phyloP scores from a whole-genome alignment of 2,113 vertebrate genomes.

The Rattus rattus region DNA sequence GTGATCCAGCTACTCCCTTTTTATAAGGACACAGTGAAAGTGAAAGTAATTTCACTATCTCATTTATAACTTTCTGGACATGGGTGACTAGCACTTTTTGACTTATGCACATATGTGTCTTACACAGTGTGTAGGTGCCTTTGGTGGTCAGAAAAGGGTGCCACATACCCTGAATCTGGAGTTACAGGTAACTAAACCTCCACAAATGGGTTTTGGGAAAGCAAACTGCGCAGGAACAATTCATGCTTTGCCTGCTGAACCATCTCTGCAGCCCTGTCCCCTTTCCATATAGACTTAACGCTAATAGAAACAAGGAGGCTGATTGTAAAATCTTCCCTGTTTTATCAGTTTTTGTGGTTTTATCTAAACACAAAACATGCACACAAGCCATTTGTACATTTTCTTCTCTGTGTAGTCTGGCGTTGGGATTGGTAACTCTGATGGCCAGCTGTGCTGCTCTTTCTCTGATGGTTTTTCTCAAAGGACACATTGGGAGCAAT shows the following conservation, averaged over 20 bases:
- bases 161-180: background rate
- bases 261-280: background rate
- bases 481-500: no score
- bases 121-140: background rate
- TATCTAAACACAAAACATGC: no score
- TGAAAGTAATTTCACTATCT: no score
- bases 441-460: no score
- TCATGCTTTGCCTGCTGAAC: background rate
- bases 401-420: no score
- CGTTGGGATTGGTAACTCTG: no score
- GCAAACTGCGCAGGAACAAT: background rate
- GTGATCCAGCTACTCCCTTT: background rate
- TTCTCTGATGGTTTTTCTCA: no score
- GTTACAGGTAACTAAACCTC: background rate
- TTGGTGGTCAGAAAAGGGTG: background rate
- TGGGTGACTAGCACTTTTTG: background rate
- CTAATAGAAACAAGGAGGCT: background rate
- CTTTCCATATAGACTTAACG: background rate
- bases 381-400: no score
- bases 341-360: no score
- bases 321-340: background rate
- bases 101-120: background rate
- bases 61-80: background rate
- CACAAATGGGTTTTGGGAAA: background rate
- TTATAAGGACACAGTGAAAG: background rate